Base-by-base conservation (phyloP, 2,888 invertebrate species). In the Mesorhabditis spiculigera region DNA sequence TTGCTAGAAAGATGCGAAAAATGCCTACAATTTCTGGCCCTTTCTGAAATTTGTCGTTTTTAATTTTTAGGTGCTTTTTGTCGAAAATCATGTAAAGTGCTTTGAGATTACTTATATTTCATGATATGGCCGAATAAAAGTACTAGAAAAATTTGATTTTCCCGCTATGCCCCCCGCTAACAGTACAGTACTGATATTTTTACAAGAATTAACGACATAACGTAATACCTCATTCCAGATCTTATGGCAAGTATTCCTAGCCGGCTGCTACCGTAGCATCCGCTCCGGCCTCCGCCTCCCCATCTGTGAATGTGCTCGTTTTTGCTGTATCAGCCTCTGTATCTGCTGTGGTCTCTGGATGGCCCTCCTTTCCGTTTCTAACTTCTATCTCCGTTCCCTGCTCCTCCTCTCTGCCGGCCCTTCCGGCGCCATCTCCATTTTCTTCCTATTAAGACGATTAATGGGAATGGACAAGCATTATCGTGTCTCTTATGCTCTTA, bases 341-440 rank as follows among this genome's bases (percentile, higher is more conserved):
- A 10, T 50, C n/a, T 10, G 10, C n/a, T 50, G 58, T 50, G 58
- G 10, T n/a, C n/a, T 50, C n/a, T 50, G 58, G 58, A 13, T 50
- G 58, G n/a, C 58, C 8, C n/a, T 50, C 10, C 58, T 50, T n/a
- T 50, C 58, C 10, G n/a, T 50, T 50, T n/a, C 8, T 10, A 50
- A 50, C n/a, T 50, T 50, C 58, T 50, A 50, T 50, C n/a, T 50
- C n/a, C 58, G 58, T 50, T 50, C 58, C 10, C n/a, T 50, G n/a
- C 8, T 50, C 58, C 8, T 50, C n/a, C n/a, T 50, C 10, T 13
- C n/a, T 13, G 58, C 10, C 58, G 58, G 8, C n/a, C 58, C 58
- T 10, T n/a, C n/a, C 8, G 8, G 8, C n/a, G 58, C 58, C n/a
- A 13, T 50, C 58, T 13, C 58, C 8, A 50, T n/a, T n/a, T 10